Evolutionary conservation across 2,888 invertebrate species (phyloP), one percentile per base, ranked within the genome.

Genomic region (Chaitophorus viminalis): DNA sequence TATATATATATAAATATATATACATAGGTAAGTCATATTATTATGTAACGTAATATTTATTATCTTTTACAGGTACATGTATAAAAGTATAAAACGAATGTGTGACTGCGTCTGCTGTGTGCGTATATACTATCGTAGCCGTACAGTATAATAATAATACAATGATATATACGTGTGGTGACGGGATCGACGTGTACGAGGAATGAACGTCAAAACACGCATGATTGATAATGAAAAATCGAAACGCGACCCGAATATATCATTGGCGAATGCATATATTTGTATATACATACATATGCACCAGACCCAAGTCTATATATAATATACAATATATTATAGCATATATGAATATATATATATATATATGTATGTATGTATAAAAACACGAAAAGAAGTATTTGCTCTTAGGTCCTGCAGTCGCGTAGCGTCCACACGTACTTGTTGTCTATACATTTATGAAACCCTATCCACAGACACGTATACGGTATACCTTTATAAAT

Each of bases 151-250:
- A 46, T 46, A 68, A 68, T 2, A 29, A 29, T 68, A n/a, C 29
- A 68, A 68, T 68, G 9, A 11, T 25, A 72, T 18, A 17, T 70
- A 72, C 72, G 72, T n/a, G 33, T 33, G 72, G 33, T 17, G 72
- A 33, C 72, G 31, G 33, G 72, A 72, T 33, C 33, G 72, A 72
- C 9, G 72, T 72, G 33, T 33, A 33, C 33, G 31, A 18, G 31
- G 72, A 33, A 25, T n/a, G 18, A 82, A 82, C 70, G 82, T 82
- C 82, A 52, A 82, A 52, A 82, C 70, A 33, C 52, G n/a, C 1
- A 18, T 74, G 82, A 82, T 74, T 82, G 72, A 82, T 82, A 72
- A 36, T 33, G 72, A 54, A 74, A 36, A 82, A 82, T 82, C 74
- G 72, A 74, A 72, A 70, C 25, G 68, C 36, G 39, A 39, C 18